Base-by-base conservation (phyloP, 2,888 invertebrate genomes). In the Keiferia lycopersicella region DNA sequence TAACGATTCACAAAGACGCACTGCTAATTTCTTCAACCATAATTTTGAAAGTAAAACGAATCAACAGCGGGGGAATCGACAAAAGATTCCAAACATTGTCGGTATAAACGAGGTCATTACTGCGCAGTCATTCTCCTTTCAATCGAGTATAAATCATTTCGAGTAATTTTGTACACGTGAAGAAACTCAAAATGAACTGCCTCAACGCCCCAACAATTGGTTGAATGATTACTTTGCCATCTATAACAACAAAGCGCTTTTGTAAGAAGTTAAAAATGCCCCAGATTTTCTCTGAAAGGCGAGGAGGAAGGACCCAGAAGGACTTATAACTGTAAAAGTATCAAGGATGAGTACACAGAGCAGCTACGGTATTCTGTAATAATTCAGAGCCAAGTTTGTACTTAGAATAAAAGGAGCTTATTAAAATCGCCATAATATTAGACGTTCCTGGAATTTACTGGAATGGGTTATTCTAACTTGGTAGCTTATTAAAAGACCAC, bases 41-140 rank as follows among this genome's bases (percentile, higher is more conserved):
- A 51, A 51, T 22, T 45, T 51, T 18, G 18, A 51, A 51, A 8
- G 51, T 51, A 51, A 51, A 51, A 22, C 48, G 22, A 51, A 51
- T 20, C 51, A 51, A 51, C 12, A 11, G 51, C 22, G 45, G n/a
- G 39, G 60, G 60, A 22, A 16, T 22, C 16, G 10, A 60, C 60
- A 60, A 60, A 60, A 45, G 41, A 45, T 60, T 60, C 60, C n/a
- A 41, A 60, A 41, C 60, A 45, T 45, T 60, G 39, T 7, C 34
- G 34, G 34, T 26, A 41, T 39, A 41, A 60, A 41, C 26, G 45
- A 60, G 51, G 51, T 51, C 34, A 45, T 41, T 22, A n/a, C 7
- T 62, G 56, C 62, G 7, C 22, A 62, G 62, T 62, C 62, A 62
- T 56, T 56, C 38, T 56, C 62, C 56, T 62, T 62, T 60, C 59